phyloP scores from a whole-genome alignment of 1,140 invertebrate species.

The Drosophila cardini region DNA sequence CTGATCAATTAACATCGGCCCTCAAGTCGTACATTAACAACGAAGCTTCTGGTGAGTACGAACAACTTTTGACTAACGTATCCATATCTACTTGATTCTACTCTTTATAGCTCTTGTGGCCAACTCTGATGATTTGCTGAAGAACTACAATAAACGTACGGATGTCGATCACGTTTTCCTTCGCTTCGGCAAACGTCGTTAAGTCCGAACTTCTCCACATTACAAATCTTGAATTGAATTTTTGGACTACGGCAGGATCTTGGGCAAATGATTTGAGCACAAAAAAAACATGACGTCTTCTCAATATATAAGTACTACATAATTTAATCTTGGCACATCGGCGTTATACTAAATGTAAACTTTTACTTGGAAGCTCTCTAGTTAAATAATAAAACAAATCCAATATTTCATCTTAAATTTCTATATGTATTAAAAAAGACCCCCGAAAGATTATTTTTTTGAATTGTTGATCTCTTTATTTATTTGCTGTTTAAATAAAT shows the following conservation, averaged over 20 bases:
- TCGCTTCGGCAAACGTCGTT: slow-evolving; percentile 88
- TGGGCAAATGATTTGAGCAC: slow-evolving; percentile 25
- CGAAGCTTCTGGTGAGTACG: slow-evolving; percentile 73
- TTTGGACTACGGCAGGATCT: slow-evolving; percentile 16
- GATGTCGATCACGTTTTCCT: slow-evolving; percentile 92
- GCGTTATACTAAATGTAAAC: slow-evolving; percentile 31
- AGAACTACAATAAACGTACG: slow-evolving; percentile 88
- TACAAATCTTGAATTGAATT: too few relatives aligned
- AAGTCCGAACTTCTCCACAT: slow-evolving; percentile 27
- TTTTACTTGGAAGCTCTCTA: slow-evolving; percentile 77
- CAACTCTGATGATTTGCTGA: slow-evolving; percentile 73
- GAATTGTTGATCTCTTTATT: slow-evolving; percentile 44
- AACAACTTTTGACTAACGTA: not conserved
- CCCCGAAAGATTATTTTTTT: slow-evolving; percentile 63
- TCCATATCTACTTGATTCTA: not conserved
- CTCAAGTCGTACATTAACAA: slow-evolving; percentile 81
- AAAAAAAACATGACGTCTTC: slow-evolving; percentile 56
- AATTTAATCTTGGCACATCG: slow-evolving; percentile 43
- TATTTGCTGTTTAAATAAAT: slow-evolving; percentile 24
- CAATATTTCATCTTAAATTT: slow-evolving; percentile 45
- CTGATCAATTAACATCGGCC: slow-evolving; percentile 75
- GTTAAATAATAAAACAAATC: slow-evolving; percentile 58
- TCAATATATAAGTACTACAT: slow-evolving; percentile 43
- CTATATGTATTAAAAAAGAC: slow-evolving; percentile 57
- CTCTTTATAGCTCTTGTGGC: slow-evolving; percentile 67